Base-by-base conservation (phyloP, 1,140 invertebrate species). In the Amphibalanus amphitrite region DNA sequence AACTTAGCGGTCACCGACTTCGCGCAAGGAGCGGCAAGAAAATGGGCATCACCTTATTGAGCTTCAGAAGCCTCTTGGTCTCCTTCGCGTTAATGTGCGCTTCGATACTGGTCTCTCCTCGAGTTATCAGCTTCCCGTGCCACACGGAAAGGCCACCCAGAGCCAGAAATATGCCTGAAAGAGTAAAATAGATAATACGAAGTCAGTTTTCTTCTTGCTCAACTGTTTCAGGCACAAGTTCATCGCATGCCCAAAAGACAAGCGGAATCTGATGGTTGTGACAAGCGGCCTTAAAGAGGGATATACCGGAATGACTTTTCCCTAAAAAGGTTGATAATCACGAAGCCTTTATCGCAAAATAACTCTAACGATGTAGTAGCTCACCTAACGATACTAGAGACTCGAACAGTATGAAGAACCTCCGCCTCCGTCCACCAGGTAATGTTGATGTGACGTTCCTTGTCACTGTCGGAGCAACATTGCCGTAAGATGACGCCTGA, bases 91-190 rank as follows among this genome's bases (percentile, higher is more conserved):
- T 97, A 64, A 95, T 94, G 77, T 93, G 89, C 17, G 88, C 85
- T 81, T 97, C 94, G 65, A 97, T 90, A 78, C 92, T 95, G 0
- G 93, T 97, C 82, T 97, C 93, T 23, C 92, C 94, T 74, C 83
- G 84, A 15, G 85, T 83, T 67, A 97, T 94, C 0, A 97, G 82
- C 75, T 86, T 85, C 0, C 86, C 87, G 77, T 98, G 95, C 91
- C 92, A 95, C 28, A 85, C 78, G 0, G 85, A 82, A 20, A 97
- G 80, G 23, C 84, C 85, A 20, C 90, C 90, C 0, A 94, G 78
- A 0, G 90, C 88, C 20, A 90, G 77, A 29, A 91, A 85, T 8
- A 89, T 88, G 28, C 88, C 86, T 74, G 85, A 17, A 69, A 71
- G 28, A 33, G n/a, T 17, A 6, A 70, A 4, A n/a, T 26, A 74